phyloP scores from a whole-genome alignment of 2,797 vertebrate species.

The Eulemur coronatus region DNA sequence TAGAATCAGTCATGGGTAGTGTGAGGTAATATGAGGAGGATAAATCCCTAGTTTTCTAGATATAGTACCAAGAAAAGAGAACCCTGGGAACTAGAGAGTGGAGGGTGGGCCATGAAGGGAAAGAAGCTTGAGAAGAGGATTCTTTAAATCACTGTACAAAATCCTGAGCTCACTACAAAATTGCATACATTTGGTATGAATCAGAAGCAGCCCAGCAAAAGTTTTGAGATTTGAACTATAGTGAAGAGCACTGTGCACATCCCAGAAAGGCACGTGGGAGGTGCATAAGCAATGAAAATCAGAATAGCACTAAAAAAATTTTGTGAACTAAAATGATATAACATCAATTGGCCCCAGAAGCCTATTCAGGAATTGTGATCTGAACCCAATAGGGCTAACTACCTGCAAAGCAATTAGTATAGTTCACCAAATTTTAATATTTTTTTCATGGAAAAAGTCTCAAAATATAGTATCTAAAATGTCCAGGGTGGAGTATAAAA shows the following conservation, averaged over 20 bases:
- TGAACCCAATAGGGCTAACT: neutral
- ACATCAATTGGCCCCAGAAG: neutral
- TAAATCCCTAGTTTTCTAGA: neutral
- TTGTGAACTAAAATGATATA: neutral
- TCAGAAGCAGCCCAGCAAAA: neutral
- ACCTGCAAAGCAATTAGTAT: neutral
- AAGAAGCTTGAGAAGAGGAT: neutral
- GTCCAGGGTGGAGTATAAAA: neutral
- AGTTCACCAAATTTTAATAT: neutral
- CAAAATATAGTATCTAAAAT: neutral
- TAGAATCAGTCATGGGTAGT: neutral
- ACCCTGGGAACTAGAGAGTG: neutral
- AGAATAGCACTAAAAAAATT: neutral
- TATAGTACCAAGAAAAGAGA: neutral
- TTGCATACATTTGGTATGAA: neutral
- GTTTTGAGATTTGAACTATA: neutral
- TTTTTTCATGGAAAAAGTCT: neutral
- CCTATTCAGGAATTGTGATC: neutral
- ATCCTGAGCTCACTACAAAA: neutral
- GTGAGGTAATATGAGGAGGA: neutral
- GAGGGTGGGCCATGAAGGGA: neutral
- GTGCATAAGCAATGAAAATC: neutral
- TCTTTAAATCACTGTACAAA: neutral
- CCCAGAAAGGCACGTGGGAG: neutral
- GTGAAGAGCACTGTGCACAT: neutral